These are phyloP conservation scores for Ostrea edulis DNA, from an alignment of 1,140 invertebrate genomes.

Conservation along the genomic window DNA sequence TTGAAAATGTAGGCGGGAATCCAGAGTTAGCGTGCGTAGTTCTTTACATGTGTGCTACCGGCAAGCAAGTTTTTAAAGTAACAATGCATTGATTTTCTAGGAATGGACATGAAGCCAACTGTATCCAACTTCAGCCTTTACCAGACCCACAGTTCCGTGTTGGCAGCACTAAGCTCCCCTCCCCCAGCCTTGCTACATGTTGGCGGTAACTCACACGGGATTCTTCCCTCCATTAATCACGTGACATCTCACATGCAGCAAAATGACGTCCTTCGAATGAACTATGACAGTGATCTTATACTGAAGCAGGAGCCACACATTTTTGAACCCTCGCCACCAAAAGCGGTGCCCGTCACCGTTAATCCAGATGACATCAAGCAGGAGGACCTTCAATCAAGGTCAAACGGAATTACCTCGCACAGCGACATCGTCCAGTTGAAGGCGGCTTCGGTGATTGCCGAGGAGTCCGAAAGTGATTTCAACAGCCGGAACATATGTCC, in stretches of 20 bases:
- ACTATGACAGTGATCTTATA: constrained; percentile 45
- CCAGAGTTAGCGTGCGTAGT: no score
- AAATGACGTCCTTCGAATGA: constrained; percentile 41
- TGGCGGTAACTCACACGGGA: constrained; percentile 49
- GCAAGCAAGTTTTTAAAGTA: neutral
- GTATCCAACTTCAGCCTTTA: constrained; percentile 42
- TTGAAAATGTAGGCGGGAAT: no score
- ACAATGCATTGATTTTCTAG: constrained; percentile 28
- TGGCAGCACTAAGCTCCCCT: constrained; percentile 52
- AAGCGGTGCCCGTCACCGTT: constrained; percentile 54
- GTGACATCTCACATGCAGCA: constrained; percentile 46
- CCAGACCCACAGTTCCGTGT: constrained; percentile 54
- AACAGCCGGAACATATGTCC: constrained; percentile 7
- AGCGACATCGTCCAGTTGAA: constrained; percentile 53
- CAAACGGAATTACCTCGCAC: constrained; percentile 12
- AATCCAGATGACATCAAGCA: constrained; percentile 36
- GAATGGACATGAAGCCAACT: constrained; percentile 48
- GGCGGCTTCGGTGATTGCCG: constrained; percentile 48
- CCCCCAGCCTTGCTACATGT: constrained; percentile 54
- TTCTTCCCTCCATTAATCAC: constrained; percentile 55
- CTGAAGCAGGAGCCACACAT: constrained; percentile 56
- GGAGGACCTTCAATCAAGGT: constrained; percentile 42
- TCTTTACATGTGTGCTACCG: no score
- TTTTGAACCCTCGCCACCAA: constrained; percentile 57
- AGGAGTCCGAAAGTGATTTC: constrained; percentile 36